Conservation (phyloP, 2,797 vertebrate species). For the Echeneis naucrates region DNA sequence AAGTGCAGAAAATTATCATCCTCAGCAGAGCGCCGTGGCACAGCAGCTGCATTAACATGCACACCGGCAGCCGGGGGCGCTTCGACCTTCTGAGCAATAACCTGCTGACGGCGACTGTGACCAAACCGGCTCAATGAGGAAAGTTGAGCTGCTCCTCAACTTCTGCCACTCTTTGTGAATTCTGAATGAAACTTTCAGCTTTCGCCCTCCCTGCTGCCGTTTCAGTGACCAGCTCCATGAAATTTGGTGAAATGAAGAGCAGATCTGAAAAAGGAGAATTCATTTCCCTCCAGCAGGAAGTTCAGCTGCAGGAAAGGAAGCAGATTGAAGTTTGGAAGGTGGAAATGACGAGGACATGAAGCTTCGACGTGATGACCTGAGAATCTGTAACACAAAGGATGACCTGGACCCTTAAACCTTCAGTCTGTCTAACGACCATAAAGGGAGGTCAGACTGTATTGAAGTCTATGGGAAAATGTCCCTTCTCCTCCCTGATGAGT, state of each 20-base stretch:
- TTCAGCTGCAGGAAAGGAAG: conserved; percentile 28
- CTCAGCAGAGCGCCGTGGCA: conserved; percentile 2
- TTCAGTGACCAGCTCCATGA: conserved; percentile 16
- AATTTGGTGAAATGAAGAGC: conserved; percentile 25
- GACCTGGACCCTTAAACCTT: no score
- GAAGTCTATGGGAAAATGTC: no score
- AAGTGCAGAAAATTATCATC: conserved; percentile 11
- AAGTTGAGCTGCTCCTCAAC: conserved; percentile 29
- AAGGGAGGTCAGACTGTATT: no score
- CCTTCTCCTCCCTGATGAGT: no score
- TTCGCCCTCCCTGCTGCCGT: conserved; percentile 12
- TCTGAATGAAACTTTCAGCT: conserved; percentile 22
- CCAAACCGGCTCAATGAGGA: conserved; percentile 2
- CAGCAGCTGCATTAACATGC: conserved; percentile 20
- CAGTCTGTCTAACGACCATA: no score
- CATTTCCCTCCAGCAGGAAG: conserved; percentile 23
- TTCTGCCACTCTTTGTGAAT: conserved; percentile 14
- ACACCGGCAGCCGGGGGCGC: not conserved
- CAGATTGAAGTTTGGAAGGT: not conserved
- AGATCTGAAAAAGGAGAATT: conserved; percentile 41
- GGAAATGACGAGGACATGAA: not conserved
- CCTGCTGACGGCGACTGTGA: conserved; percentile 19
- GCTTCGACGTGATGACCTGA: no score
- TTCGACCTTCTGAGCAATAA: conserved; percentile 25
- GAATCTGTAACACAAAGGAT: no score